phyloP scores from a whole-genome alignment of 1,140 invertebrate genomes.

The Bombus cullumanus region DNA sequence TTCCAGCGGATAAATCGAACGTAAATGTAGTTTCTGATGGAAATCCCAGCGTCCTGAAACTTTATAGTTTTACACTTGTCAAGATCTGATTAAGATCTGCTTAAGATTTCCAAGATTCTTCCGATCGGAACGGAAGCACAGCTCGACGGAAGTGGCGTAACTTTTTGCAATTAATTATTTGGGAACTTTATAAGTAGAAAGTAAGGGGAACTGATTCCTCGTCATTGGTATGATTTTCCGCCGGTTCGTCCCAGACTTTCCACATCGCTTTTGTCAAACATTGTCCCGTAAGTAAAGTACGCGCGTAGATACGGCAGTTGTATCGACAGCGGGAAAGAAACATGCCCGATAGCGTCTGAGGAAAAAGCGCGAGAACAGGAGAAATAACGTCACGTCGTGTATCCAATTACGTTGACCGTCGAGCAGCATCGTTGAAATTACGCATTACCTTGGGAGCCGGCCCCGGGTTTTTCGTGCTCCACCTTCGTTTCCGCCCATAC shows the following conservation, averaged over 20 bases:
- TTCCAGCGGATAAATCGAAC: neutral
- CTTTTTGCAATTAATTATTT: conserved; percentile 14
- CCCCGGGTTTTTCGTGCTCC: neutral
- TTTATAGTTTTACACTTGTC: neutral
- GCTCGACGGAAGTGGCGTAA: neutral
- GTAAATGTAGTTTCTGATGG: neutral
- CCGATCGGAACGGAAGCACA: neutral
- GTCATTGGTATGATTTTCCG: neutral
- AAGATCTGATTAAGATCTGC: neutral
- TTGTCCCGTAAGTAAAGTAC: neutral
- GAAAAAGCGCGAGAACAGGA: conserved; percentile 18
- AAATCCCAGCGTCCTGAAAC: neutral
- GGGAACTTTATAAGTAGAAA: neutral
- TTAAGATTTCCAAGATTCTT: conserved; percentile 2
- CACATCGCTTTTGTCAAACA: neutral
- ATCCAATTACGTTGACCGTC: conserved; percentile 75
- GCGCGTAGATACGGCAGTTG: neutral
- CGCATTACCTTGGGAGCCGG: conserved; percentile 14
- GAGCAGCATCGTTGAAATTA: conserved; percentile 63
- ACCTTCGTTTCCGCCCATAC: conserved; percentile 17
- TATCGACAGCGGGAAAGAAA: conserved; percentile 17
- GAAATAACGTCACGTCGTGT: conserved; percentile 74
- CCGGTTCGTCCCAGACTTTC: neutral
- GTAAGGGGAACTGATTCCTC: neutral
- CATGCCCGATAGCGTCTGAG: neutral